These are phyloP conservation scores for Aplysia californica DNA, from an alignment of 1,140 invertebrate genomes.

Conservation along the genomic window DNA sequence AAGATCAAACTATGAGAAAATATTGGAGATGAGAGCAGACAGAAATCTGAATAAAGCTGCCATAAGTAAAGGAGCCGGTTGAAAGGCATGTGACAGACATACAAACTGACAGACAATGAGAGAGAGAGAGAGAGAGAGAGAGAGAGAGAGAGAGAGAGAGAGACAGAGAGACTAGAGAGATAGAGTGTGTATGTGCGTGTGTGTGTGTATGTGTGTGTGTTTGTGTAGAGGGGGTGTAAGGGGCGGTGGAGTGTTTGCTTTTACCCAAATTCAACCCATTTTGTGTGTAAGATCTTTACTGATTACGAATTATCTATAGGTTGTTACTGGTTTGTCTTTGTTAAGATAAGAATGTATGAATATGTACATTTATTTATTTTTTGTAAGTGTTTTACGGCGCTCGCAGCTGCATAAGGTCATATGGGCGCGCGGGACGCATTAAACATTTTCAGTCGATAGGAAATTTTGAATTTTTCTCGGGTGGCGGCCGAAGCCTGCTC, in stretches of 20 bases:
- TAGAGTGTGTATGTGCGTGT: not conserved
- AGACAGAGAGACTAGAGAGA: no score
- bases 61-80: not conserved
- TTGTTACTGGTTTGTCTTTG: not conserved
- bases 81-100: not conserved
- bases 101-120: not conserved
- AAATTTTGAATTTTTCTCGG: no score
- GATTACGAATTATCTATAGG: not conserved
- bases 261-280: not conserved
- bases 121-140: conserved; percentile 7
- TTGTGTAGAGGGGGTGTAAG: no score
- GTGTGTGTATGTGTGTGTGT: no score
- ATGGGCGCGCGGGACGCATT: no score
- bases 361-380: no score
- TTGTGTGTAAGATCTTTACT: not conserved
- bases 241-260: not conserved
- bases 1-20: not conserved
- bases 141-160: not conserved
- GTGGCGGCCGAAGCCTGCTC: no score
- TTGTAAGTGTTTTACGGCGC: no score
- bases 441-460: no score
- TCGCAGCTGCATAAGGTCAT: no score
- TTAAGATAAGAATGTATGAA: conserved; percentile 1
- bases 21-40: not conserved
- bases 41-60: not conserved